Percentiles rank a stretch among this genome's conserved stretches.
phyloP scores from a whole-genome alignment of 2,797 vertebrate species.

The Otolemur crassicaudatus region DNA sequence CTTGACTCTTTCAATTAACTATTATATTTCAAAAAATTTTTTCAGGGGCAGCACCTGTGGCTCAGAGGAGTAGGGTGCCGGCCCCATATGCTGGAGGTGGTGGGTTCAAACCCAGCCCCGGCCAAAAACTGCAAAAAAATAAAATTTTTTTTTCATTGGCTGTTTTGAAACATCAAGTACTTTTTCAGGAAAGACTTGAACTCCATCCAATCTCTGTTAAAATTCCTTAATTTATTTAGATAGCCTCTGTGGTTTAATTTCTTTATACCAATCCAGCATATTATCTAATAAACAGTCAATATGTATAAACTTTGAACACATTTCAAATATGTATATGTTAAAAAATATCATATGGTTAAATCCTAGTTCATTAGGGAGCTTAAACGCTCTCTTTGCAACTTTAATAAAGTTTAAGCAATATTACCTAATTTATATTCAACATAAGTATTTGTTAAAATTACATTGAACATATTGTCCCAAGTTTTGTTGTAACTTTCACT shows the following conservation, averaged over 20 bases:
- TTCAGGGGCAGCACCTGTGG: neutral
- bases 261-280: neutral
- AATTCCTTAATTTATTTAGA: neutral
- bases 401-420: neutral
- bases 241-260: slow-evolving; percentile 8
- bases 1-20: slow-evolving; percentile 45
- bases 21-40: slow-evolving; percentile 32
- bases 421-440: neutral
- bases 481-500: slow-evolving; percentile 11
- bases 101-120: too few relatives aligned
- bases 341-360: slow-evolving; percentile 15
- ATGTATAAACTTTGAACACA: neutral
- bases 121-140: too few relatives aligned
- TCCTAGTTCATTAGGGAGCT: neutral
- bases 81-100: too few relatives aligned
- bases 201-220: neutral
- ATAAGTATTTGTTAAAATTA: neutral
- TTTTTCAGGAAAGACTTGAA: slow-evolving; percentile 32
- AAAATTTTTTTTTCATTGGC: slow-evolving; percentile 1
- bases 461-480: neutral
- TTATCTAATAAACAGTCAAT: slow-evolving; percentile 35
- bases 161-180: slow-evolving; percentile 21
- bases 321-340: slow-evolving; percentile 34
- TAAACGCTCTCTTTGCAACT: neutral
- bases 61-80: too few relatives aligned